Evolutionary conservation across 2,888 invertebrate genomes (phyloP).

Genomic region (Timema podura): DNA sequence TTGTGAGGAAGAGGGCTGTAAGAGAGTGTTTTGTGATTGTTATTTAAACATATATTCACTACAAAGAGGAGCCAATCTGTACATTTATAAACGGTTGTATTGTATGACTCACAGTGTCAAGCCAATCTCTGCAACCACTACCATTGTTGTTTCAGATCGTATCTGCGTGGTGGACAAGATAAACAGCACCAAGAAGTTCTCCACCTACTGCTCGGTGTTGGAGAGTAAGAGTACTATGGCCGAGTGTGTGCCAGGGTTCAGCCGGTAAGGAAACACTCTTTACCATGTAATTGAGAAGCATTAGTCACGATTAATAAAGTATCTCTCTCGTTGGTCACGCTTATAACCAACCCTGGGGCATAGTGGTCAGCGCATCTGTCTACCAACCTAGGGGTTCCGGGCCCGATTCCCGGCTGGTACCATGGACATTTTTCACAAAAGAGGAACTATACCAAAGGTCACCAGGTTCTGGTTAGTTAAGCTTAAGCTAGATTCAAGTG

Average conservation of each 20-base stretch:
- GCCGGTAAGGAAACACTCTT: conserved; percentile 53
- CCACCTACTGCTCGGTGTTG: conserved; percentile 60
- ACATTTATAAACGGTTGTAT: not conserved
- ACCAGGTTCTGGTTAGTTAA: no score
- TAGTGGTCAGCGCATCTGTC: not conserved
- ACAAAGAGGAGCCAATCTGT: not conserved
- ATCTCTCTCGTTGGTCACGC: not conserved
- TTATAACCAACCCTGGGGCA: not conserved
- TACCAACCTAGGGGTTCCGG: no score
- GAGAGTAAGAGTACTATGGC: conserved; percentile 54
- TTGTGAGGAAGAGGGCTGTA: no score
- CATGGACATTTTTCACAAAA: no score
- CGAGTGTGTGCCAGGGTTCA: conserved; percentile 66
- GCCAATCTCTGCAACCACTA: not conserved
- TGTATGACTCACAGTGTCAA: not conserved
- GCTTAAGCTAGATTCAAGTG: not conserved
- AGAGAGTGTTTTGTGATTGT: not conserved
- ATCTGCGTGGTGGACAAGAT: conserved; percentile 68
- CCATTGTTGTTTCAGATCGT: conserved; percentile 52
- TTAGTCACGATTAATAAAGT: no score
- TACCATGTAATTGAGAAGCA: not conserved
- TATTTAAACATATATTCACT: not conserved
- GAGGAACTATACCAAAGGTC: no score
- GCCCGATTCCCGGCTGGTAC: no score
- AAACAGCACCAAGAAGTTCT: conserved; percentile 57